These are phyloP conservation scores for Hyaena hyaena DNA, from an alignment of 2,113 vertebrate species.

Conservation along the genomic window DNA sequence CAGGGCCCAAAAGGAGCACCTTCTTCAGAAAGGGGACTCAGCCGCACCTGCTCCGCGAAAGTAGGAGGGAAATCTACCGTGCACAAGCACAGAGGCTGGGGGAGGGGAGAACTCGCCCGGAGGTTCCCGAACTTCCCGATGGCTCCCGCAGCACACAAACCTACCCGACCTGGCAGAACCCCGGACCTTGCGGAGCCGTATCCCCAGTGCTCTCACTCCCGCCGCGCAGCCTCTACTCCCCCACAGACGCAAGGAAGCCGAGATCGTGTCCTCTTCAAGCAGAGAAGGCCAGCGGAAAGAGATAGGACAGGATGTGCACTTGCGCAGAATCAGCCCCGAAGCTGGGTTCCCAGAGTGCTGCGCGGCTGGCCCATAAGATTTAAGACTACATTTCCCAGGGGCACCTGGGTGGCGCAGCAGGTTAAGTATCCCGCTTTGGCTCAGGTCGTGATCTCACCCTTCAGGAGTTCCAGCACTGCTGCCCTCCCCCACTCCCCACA, in stretches of 20 bases:
- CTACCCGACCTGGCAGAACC: neutral
- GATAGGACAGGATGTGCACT: accelerated
- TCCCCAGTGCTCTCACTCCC: neutral
- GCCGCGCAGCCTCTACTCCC: accelerated
- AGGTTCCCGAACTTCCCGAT: too few relatives aligned
- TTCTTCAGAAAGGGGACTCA: accelerated
- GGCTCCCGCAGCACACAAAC: neutral
- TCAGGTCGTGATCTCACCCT: too few relatives aligned
- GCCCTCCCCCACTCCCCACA: too few relatives aligned
- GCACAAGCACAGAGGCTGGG: too few relatives aligned
- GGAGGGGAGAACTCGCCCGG: too few relatives aligned
- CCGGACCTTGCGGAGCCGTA: neutral
- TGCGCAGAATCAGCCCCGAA: neutral
- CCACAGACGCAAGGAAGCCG: accelerated
- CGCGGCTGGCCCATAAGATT: accelerated
- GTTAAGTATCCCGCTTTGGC: too few relatives aligned
- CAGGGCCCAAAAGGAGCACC: neutral
- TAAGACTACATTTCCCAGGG: constrained; percentile 21
- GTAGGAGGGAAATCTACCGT: accelerated
- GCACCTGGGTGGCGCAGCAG: too few relatives aligned
- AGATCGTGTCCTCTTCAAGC: accelerated
- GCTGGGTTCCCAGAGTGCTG: neutral
- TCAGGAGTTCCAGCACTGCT: too few relatives aligned
- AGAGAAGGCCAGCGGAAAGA: accelerated
- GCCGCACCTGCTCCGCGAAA: neutral